Base-by-base conservation (phyloP, 2,113 vertebrate genomes). In the Otocyon megalotis region DNA sequence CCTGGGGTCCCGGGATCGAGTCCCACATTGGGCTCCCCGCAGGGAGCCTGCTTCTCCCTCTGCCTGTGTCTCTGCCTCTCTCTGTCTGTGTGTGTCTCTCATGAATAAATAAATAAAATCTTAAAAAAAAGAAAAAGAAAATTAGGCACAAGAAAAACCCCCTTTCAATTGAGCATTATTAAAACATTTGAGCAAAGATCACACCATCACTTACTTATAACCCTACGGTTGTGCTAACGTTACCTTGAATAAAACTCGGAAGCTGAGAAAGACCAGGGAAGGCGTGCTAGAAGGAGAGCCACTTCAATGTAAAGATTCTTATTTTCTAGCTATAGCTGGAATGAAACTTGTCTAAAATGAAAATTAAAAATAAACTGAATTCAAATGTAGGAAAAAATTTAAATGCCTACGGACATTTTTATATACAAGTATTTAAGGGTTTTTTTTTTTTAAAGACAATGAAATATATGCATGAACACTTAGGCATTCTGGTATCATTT, bases 321-420 rank as follows among this genome's bases (percentile, higher is more conserved):
- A 63, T 79, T 94, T 71, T 95, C 77, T 88, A 77, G n/a, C 30
- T 81, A 11, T 63, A 90, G 20, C 88, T 87, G 76, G 43, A 85
- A 91, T 65, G 22, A 10, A 95, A 88, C 79, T 85, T 90, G 67
- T 30, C 95, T 84, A 96, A 88, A 96, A 88, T 90, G 65, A 87
- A 82, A 74, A 81, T 74, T 74, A 67, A 94, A 96, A 94, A 54
- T 54, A 88, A 95, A 93, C 24, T 54, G 48, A 19, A 17, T 48
- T 32, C 50, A 92, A 90, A 83, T 43, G 12, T 85, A 72, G 22
- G 48, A 32, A 90, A 89, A 56, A 7, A 65, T 88, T 35, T 79
- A 65, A 93, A 54, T 69, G 22, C n/a, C 35, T 22, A 48, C 10
- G 50, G 85, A 32, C 30, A 69, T 43, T 67, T 50, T 67, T 65